Evolutionary conservation across 64 coral and sea anemone species (phyloP).

Genomic region (Actinia equina): DNA sequence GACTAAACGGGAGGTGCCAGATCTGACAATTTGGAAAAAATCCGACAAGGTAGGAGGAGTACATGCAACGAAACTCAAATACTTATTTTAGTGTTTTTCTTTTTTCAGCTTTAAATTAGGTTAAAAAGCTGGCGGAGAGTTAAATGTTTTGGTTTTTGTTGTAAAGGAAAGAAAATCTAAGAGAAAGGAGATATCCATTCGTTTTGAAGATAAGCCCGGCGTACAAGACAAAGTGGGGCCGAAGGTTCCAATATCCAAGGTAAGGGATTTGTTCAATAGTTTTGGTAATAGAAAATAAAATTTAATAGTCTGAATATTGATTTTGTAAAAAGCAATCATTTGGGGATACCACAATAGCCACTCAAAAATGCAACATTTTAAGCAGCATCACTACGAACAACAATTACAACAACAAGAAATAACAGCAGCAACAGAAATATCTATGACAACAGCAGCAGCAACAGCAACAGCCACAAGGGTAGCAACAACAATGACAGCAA

Average conservation of each 20-base stretch:
- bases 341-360: no score
- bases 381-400: no score
- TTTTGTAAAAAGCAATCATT: no score
- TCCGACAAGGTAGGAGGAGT: not conserved
- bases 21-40: constrained; percentile 36
- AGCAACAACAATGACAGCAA: not conserved
- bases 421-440: no score
- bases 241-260: not conserved
- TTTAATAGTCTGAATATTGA: no score
- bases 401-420: no score
- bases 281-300: no score
- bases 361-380: no score
- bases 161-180: not conserved
- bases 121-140: not conserved
- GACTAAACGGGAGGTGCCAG: not conserved
- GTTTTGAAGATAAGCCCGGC: not conserved
- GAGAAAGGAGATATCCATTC: not conserved
- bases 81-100: not conserved
- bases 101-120: not conserved
- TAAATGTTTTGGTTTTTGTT: not conserved
- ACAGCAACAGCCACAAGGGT: not conserved
- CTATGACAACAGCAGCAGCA: not conserved
- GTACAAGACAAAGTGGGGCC: not conserved
- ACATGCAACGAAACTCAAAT: not conserved
- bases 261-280: not conserved